Conservation (phyloP, 2,888 invertebrate genomes). For the Oxystoma pomonae region DNA sequence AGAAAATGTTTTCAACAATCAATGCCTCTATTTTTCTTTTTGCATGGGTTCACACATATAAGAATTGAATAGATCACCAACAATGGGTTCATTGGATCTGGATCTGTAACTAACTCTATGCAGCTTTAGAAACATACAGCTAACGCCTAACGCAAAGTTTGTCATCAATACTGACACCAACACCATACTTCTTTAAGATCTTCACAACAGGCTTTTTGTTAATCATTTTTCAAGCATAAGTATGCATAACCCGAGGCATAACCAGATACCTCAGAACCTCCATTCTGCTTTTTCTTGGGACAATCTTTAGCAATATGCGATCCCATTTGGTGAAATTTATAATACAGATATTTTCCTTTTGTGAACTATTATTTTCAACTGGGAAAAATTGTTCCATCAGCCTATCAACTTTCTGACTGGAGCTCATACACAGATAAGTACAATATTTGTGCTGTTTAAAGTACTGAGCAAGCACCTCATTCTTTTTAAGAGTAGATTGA, state of each 20-base stretch:
- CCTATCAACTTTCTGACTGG: background rate
- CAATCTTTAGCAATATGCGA: background rate
- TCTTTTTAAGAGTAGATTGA: too few species aligned
- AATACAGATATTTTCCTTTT: background rate
- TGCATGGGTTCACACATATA: constrained; percentile 3
- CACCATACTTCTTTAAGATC: background rate
- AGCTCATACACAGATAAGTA: background rate
- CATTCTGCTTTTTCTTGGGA: background rate
- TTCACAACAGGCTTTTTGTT: constrained; percentile 5
- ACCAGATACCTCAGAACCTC: background rate
- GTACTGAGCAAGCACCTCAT: background rate
- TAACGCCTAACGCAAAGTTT: background rate
- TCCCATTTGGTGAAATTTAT: background rate
- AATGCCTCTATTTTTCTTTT: constrained; percentile 4
- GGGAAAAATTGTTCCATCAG: background rate
- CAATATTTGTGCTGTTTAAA: background rate
- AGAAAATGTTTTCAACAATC: constrained; percentile 1
- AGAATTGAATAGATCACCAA: background rate
- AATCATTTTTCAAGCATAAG: background rate
- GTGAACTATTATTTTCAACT: background rate
- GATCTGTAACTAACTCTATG: background rate
- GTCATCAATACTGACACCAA: background rate
- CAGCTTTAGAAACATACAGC: background rate
- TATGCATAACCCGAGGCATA: background rate
- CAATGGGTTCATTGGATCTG: background rate